Percentiles rank a stretch among this genome's conserved stretches.
Evolutionary conservation across 37 sponge, comb jelly and placozoan species (phyloP).

Genomic region (Ephydatia muelleri): DNA sequence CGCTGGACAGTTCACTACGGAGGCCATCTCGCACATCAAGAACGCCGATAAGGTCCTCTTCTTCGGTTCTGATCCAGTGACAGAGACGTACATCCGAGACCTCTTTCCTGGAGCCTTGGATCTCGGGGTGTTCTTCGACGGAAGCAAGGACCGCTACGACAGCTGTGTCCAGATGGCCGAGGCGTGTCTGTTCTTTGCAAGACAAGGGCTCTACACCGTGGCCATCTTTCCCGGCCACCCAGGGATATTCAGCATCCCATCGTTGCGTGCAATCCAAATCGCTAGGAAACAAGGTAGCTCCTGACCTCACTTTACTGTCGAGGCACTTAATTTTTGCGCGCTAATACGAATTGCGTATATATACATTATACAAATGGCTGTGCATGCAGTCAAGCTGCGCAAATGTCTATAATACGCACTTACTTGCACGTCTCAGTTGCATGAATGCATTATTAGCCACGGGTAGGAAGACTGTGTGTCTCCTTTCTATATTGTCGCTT

Average conservation of each 20-base stretch:
- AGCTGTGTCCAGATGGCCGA: constrained; percentile 38
- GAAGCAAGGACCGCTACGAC: constrained; percentile 19
- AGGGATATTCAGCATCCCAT: constrained; percentile 7
- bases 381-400: no score
- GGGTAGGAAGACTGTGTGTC: no score
- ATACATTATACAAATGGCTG: no score
- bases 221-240: constrained; percentile 31
- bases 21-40: constrained; percentile 21
- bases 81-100: constrained; percentile 21
- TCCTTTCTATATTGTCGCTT: no score
- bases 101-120: constrained; percentile 26
- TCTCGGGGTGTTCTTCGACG: constrained; percentile 26
- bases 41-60: constrained; percentile 26
- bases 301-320: background rate
- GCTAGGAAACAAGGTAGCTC: background rate
- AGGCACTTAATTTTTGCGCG: background rate
- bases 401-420: no score
- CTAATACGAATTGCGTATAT: background rate
- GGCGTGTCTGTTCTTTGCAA: constrained; percentile 35
- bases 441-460: no score
- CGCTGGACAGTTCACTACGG: constrained; percentile 24
- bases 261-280: constrained; percentile 4
- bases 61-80: constrained; percentile 10
- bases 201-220: constrained; percentile 16
- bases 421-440: no score